These are phyloP conservation scores for Apodemus sylvaticus DNA, from an alignment of 2,113 vertebrate genomes.

Conservation along the genomic window DNA sequence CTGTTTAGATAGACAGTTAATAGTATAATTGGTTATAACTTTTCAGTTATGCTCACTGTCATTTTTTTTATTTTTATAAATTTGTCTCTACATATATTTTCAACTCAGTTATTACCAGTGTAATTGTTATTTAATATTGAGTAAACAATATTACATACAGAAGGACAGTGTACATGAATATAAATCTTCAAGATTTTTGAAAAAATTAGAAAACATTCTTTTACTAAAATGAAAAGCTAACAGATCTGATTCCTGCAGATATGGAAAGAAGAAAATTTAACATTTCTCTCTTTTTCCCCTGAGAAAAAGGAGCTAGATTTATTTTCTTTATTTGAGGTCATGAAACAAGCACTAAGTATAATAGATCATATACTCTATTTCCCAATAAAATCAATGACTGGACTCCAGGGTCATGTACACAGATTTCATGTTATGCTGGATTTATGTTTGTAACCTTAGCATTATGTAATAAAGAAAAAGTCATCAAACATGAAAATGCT, in stretches of 20 bases:
- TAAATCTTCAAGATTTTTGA: background rate
- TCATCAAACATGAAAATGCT: background rate
- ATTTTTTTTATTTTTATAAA: constrained; percentile 73
- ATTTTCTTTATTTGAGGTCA: background rate
- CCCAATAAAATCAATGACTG: background rate
- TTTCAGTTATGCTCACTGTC: background rate
- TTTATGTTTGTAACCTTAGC: background rate
- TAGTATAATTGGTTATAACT: background rate
- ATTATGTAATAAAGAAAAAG: background rate
- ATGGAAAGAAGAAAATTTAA: background rate
- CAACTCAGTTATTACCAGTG: constrained; percentile 74
- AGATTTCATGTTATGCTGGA: background rate
- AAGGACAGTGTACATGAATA: background rate
- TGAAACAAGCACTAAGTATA: background rate
- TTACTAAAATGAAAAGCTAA: background rate
- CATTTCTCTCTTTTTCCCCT: background rate
- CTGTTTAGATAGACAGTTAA: background rate
- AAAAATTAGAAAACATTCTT: background rate
- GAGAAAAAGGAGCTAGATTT: background rate
- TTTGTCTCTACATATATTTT: constrained; percentile 55
- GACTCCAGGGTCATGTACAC: background rate
- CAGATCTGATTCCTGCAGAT: background rate
- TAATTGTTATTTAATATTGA: constrained; percentile 45
- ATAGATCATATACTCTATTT: background rate
- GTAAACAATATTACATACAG: background rate